Evolutionary conservation across 2,888 invertebrate genomes (phyloP).

Genomic region (Phaonia tiefii): DNA sequence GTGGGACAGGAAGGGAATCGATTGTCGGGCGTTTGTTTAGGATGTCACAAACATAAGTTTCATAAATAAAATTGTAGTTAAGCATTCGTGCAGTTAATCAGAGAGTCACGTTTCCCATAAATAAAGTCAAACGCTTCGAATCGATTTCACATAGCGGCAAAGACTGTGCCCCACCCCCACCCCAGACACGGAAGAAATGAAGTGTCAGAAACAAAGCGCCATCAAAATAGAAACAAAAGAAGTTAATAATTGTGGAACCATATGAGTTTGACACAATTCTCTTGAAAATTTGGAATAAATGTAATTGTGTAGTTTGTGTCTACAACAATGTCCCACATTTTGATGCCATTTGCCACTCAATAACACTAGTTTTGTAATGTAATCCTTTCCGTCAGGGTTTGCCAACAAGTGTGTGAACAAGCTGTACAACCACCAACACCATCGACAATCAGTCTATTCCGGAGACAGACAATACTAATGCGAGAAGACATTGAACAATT

Average conservation of each 20-base stretch:
- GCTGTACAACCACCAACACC: constrained; percentile 54
- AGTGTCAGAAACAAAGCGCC: constrained; percentile 49
- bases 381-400: constrained; percentile 30
- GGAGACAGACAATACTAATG: constrained; percentile 20
- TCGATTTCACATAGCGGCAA: background rate
- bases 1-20: background rate
- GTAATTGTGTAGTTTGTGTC: background rate
- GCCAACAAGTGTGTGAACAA: constrained; percentile 64
- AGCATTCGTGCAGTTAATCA: constrained; percentile 56
- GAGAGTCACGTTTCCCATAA: constrained; percentile 64
- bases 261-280: constrained; percentile 41
- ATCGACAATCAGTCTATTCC: constrained; percentile 1
- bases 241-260: constrained; percentile 44
- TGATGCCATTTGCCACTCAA: background rate
- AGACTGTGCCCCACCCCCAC: constrained; percentile 33
- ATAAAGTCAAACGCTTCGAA: constrained; percentile 33
- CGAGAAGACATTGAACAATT: constrained; percentile 25
- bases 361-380: constrained; percentile 19
- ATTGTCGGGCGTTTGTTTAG: constrained; percentile 23
- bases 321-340: background rate
- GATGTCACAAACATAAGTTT: constrained; percentile 49
- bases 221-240: background rate
- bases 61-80: constrained; percentile 35
- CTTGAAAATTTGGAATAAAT: background rate
- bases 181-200: constrained; percentile 49